Base-by-base conservation (phyloP, 2,797 vertebrate genomes). In the Premnoplex brunnescens region DNA sequence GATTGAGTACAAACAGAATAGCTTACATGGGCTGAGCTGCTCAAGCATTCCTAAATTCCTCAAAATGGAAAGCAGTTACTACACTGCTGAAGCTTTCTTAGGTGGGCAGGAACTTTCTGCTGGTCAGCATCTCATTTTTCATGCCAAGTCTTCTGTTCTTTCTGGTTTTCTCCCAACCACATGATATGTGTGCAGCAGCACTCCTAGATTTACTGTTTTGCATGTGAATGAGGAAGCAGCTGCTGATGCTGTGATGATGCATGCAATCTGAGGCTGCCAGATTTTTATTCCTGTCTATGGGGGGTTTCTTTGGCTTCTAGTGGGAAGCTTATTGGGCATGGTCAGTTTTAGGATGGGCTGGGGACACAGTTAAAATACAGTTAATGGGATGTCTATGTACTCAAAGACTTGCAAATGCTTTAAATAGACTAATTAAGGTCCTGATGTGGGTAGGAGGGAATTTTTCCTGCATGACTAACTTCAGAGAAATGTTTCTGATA, bases 91-190 rank as follows among this genome's bases (percentile, higher is more conserved):
- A 91, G 49, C 72, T 87, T 94, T 93, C 85, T 74, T 36, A 94
- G 87, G 58, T 68, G 74, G 81, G 76, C 48, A 58, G 59, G 48
- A 86, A 85, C 85, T 95, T 97, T 95, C 85, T 92, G 88, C 95
- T 90, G 87, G 93, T 97, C 90, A 96, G 94, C 95, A 96, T 34
- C 68, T 91, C 58, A 2, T 96, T 97, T 97, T 96, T 97, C 93
- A 94, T 51, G 63, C 62, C 30, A 41, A 64, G 58, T 64, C 63
- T 32, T 91, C 84, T 52, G 56, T 60, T 95, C 91, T 97, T 88
- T 82, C 93, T 72, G 6, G 89, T 79, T 84, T 95, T 76, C 92
- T 96, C 85, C 62, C 77, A 49, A 23, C 39, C 63, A 9, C 28
- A 16, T 88, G 85, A 79, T 62, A 60, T 85, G 88, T 93, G 85